These are phyloP conservation scores for Thereva unica DNA, from an alignment of 2,888 invertebrate genomes.

Conservation along the genomic window DNA sequence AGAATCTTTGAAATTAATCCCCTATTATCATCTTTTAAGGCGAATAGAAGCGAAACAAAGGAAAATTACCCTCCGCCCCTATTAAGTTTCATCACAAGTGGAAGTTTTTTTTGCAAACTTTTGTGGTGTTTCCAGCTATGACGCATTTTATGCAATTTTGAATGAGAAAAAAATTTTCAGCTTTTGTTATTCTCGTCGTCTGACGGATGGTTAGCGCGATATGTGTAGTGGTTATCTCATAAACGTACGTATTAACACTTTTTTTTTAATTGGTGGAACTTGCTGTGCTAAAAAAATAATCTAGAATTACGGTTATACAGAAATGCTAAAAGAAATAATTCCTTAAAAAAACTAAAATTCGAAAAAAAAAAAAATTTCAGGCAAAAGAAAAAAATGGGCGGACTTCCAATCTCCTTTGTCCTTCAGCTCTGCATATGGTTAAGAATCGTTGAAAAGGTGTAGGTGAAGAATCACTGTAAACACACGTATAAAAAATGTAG, in stretches of 20 bases:
- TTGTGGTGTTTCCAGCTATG: no score
- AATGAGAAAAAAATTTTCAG: constrained; percentile 15
- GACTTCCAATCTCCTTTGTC: constrained; percentile 43
- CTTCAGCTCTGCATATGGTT: constrained; percentile 37
- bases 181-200: constrained; percentile 16
- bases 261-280: constrained; percentile 19
- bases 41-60: no score
- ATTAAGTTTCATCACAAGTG: no score
- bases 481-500: no score
- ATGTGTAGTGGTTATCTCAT: constrained; percentile 37
- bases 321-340: not conserved
- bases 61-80: no score
- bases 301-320: not conserved
- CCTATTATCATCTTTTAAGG: no score
- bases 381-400: constrained; percentile 39
- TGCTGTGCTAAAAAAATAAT: constrained; percentile 1
- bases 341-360: no score
- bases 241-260: constrained; percentile 38
- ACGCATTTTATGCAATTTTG: not conserved
- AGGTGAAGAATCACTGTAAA: constrained; percentile 10
- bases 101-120: no score
- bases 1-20: no score
- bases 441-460: not conserved
- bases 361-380: no score
- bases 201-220: constrained; percentile 25